phyloP scores from a whole-genome alignment of 2,888 invertebrate genomes.

The Xiphydria camelus region DNA sequence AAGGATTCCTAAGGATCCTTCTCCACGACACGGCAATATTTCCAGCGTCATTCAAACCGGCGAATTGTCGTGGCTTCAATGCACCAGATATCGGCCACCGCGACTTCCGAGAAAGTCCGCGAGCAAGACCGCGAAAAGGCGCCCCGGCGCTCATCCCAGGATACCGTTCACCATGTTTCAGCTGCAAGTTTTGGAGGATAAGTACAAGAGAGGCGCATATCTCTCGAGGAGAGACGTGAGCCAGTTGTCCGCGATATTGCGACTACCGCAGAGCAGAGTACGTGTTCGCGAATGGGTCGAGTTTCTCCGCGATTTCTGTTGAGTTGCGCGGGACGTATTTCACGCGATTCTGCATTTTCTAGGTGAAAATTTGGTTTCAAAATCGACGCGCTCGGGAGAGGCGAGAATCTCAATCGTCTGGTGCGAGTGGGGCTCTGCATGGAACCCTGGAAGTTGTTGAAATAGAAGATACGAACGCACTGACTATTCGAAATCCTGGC shows the following conservation, averaged over 20 bases:
- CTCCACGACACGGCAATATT: neutral
- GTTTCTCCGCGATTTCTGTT: slow-evolving; percentile 5
- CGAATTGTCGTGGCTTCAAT: slow-evolving; percentile 66
- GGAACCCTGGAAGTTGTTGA: no score
- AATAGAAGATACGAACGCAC: no score
- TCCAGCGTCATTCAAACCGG: slow-evolving; percentile 4
- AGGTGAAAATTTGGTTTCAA: slow-evolving; percentile 77
- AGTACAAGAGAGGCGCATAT: slow-evolving; percentile 70
- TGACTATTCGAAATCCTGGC: no score
- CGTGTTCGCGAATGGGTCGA: slow-evolving; percentile 33
- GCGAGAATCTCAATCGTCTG: slow-evolving; percentile 60
- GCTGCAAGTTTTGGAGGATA: slow-evolving; percentile 69
- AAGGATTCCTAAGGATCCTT: neutral
- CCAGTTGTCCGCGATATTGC: slow-evolving; percentile 65
- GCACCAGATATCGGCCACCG: slow-evolving; percentile 74
- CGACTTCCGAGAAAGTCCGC: slow-evolving; percentile 67
- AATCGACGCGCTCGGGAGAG: slow-evolving; percentile 77
- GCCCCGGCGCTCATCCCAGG: slow-evolving; percentile 55
- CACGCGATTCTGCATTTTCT: slow-evolving; percentile 20
- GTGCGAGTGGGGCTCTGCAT: no score
- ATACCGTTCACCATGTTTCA: slow-evolving; percentile 76
- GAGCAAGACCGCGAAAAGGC: slow-evolving; percentile 37
- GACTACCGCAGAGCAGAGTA: slow-evolving; percentile 72
- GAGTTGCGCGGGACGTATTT: neutral
- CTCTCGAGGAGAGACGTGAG: slow-evolving; percentile 71